phyloP scores from a whole-genome alignment of 92 coral and sea anemone species.

The Palythoa grandis region DNA sequence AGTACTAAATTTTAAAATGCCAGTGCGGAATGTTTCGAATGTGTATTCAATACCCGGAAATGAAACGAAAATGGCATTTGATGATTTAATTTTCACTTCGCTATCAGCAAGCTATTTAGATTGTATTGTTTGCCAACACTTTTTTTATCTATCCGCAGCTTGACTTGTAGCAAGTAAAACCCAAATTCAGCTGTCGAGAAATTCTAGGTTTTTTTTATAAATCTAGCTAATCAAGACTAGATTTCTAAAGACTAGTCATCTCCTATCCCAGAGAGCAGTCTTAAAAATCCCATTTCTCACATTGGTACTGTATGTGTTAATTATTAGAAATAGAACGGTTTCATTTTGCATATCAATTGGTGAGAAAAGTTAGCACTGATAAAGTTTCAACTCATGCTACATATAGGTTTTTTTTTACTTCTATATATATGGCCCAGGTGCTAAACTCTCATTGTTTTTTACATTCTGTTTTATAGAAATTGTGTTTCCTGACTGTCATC shows the following conservation, averaged over 20 bases:
- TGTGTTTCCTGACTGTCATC: too few species aligned
- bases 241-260: neutral
- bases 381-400: neutral
- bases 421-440: neutral
- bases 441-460: neutral
- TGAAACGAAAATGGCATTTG: neutral
- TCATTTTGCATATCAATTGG: neutral
- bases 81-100: neutral
- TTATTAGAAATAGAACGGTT: neutral
- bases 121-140: neutral
- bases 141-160: neutral
- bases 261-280: neutral
- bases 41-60: constrained; percentile 24
- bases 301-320: neutral
- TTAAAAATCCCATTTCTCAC: neutral
- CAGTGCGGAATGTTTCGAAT: neutral
- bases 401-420: neutral
- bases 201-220: neutral
- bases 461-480: neutral
- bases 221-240: neutral
- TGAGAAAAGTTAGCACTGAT: neutral
- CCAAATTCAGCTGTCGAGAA: neutral
- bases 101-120: constrained; percentile 1
- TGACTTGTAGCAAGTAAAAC: neutral
- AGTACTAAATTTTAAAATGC: neutral